These are phyloP conservation scores for Xenops minutus DNA, from an alignment of 2,797 vertebrate genomes.

Conservation along the genomic window DNA sequence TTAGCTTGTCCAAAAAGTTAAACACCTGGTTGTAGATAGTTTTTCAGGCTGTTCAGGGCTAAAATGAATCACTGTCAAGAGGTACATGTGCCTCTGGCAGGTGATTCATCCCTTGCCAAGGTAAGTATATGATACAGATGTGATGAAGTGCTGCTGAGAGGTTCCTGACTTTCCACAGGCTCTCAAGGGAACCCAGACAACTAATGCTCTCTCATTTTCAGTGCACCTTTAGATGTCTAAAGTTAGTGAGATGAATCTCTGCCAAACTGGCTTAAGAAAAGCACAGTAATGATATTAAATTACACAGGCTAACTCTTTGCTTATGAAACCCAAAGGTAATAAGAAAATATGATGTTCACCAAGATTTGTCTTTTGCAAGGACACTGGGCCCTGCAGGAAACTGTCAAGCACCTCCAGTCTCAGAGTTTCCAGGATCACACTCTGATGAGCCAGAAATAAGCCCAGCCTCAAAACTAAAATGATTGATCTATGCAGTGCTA, in stretches of 20 bases:
- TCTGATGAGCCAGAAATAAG: neutral
- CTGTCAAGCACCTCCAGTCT: neutral
- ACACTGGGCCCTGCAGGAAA: neutral
- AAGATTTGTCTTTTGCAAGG: neutral
- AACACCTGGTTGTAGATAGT: constrained; percentile 25
- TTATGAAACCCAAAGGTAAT: neutral
- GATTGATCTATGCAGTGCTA: neutral
- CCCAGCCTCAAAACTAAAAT: neutral
- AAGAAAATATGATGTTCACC: neutral
- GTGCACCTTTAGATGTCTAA: neutral
- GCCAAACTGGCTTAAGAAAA: neutral
- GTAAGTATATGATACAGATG: neutral
- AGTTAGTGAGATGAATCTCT: neutral
- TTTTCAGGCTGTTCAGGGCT: neutral
- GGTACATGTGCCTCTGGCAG: neutral
- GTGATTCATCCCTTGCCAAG: constrained; percentile 39
- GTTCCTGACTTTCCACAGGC: neutral
- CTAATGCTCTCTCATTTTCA: constrained; percentile 14
- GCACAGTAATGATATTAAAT: neutral
- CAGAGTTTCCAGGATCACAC: neutral
- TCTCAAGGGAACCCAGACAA: neutral
- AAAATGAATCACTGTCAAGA: constrained; percentile 5
- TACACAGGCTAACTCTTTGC: neutral
- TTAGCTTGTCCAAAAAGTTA: neutral
- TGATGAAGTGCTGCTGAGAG: constrained; percentile 35